A percentile compares a stretch with the other conserved stretches of the same genome.
Conservation (phyloP, 2,797 vertebrate genomes). For the Gobionotothen gibberifrons region DNA sequence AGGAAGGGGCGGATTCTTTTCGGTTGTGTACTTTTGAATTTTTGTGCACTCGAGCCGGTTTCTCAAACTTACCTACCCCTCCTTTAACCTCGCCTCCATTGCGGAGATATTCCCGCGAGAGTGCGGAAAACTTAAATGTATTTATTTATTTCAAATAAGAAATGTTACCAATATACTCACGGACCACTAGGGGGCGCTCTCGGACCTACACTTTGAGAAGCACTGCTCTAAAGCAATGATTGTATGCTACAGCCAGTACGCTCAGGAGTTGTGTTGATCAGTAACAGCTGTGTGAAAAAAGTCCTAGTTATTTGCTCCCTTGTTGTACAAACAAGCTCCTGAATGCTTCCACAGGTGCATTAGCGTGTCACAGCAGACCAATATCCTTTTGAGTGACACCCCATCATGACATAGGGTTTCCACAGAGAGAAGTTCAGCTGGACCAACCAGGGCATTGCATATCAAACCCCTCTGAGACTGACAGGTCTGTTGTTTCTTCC, state of each 20-base stretch:
- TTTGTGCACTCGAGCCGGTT: no score
- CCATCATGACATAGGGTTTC: neutral
- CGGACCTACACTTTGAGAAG: no score
- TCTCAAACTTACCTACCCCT: no score
- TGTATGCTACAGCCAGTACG: neutral
- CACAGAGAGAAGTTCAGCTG: conserved; percentile 9
- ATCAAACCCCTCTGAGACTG: conserved; percentile 11
- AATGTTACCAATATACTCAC: no score
- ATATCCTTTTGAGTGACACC: neutral
- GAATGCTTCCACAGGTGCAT: neutral
- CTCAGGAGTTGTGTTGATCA: conserved; percentile 24
- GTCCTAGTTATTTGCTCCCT: neutral
- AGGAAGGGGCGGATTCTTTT: no score
- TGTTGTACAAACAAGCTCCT: neutral
- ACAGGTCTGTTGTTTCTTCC: conserved; percentile 30
- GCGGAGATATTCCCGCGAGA: no score
- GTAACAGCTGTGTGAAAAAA: conserved; percentile 21
- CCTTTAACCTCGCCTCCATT: no score
- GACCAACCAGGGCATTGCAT: neutral
- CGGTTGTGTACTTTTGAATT: no score
- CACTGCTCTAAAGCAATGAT: neutral
- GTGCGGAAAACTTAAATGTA: no score
- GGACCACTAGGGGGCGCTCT: no score
- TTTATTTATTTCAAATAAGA: no score
- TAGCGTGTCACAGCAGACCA: conserved; percentile 3